A percentile compares a stretch with the other conserved stretches of the same genome.
phyloP scores from a whole-genome alignment of 2,888 invertebrate genomes.

The Polia nebulosa region DNA sequence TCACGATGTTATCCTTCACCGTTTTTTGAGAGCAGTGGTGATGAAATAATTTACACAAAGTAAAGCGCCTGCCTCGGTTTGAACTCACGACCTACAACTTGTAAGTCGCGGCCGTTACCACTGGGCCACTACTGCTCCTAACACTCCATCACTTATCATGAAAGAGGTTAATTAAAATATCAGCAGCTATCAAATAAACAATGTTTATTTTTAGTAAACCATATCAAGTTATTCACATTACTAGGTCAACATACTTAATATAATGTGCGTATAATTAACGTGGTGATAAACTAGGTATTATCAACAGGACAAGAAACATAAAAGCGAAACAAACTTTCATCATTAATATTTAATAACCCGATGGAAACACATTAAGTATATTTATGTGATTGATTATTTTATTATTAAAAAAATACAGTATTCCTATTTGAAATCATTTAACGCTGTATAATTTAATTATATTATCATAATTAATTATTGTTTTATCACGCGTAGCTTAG shows the following conservation, averaged over 20 bases:
- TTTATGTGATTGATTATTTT: slow-evolving; percentile 6
- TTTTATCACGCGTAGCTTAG: slow-evolving; percentile 21
- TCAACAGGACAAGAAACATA: background rate
- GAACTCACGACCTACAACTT: no score
- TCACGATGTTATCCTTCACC: no score
- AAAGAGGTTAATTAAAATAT: background rate
- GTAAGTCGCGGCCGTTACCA: no score
- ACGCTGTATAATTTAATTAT: slow-evolving; percentile 15
- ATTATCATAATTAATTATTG: slow-evolving; percentile 14
- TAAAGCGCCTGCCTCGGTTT: no score
- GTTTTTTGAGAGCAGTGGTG: no score
- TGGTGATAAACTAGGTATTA: background rate
- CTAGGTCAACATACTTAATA: slow-evolving; percentile 31
- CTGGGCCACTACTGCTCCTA: no score
- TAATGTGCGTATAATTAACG: no score
- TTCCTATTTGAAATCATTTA: background rate
- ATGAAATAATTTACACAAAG: no score
- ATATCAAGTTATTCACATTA: background rate
- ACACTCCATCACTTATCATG: background rate
- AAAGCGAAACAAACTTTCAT: background rate
- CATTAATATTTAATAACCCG: slow-evolving; percentile 12
- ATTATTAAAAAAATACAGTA: slow-evolving; percentile 1
- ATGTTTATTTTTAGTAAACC: background rate
- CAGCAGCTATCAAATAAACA: no score
- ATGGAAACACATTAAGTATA: slow-evolving; percentile 9